Evolutionary conservation across 2,888 invertebrate genomes (phyloP).

Genomic region (Xylota sylvarum): DNA sequence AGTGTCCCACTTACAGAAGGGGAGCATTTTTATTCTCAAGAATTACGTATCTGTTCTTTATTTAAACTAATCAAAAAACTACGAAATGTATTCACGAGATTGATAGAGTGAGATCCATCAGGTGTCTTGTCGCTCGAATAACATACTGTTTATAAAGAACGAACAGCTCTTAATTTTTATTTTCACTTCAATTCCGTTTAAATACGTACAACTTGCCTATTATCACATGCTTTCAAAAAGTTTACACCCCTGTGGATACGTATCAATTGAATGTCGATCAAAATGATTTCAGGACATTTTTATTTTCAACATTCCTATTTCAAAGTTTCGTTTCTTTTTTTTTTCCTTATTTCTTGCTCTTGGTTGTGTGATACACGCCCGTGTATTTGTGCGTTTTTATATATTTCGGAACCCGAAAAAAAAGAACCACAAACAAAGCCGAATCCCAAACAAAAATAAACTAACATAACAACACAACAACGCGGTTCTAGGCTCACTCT

Average conservation of each 20-base stretch:
- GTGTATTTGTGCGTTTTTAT: constrained; percentile 32
- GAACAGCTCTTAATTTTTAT: constrained; percentile 31
- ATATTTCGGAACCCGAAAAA: constrained; percentile 43
- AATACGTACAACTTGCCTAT: constrained; percentile 19
- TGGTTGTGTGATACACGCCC: neutral
- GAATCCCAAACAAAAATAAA: constrained; percentile 72
- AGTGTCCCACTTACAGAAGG: neutral
- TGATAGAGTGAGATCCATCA: constrained; percentile 53
- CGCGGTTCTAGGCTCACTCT: neutral
- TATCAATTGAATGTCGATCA: constrained; percentile 54
- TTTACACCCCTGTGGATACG: constrained; percentile 32
- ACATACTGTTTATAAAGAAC: constrained; percentile 32
- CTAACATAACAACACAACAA: constrained; percentile 48
- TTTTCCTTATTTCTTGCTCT: too few species aligned
- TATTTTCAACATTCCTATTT: constrained; percentile 49
- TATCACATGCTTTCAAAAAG: constrained; percentile 56
- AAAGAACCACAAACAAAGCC: constrained; percentile 56
- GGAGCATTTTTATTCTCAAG: neutral
- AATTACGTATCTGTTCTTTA: neutral
- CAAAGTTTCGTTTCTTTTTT: neutral
- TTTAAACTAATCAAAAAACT: constrained; percentile 5
- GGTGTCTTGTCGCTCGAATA: constrained; percentile 25
- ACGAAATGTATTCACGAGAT: constrained; percentile 2
- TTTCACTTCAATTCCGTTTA: constrained; percentile 21
- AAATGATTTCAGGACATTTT: constrained; percentile 63